phyloP scores from a whole-genome alignment of 2,888 invertebrate species.

The Seira sanloemensis region DNA sequence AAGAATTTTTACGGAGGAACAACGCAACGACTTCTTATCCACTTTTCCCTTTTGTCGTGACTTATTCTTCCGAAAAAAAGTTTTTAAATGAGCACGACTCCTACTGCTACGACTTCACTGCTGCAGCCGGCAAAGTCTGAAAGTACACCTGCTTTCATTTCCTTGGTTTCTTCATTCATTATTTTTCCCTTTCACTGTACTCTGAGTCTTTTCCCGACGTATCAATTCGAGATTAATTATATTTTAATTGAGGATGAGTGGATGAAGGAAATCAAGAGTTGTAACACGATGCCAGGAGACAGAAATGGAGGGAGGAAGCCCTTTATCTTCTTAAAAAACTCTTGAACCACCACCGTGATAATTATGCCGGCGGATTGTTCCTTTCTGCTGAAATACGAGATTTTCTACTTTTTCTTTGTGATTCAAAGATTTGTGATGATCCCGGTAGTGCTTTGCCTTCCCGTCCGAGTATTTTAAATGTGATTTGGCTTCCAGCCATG shows the following conservation, averaged over 20 bases:
- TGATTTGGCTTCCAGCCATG: constrained; percentile 53
- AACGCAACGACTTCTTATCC: constrained; percentile 12
- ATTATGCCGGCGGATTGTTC: background rate
- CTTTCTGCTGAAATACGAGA: background rate
- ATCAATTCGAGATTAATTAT: constrained; percentile 57
- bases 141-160: background rate
- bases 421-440: background rate
- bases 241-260: constrained; percentile 59
- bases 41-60: background rate
- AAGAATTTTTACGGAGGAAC: background rate
- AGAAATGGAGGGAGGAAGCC: too few species aligned
- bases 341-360: background rate
- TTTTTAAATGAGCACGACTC: background rate
- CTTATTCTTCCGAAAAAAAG: background rate
- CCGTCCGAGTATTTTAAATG: constrained; percentile 45
- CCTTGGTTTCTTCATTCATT: background rate
- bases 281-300: background rate
- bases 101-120: too few species aligned
- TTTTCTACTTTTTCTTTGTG: background rate
- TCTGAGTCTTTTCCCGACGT: constrained; percentile 16
- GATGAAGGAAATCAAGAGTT: constrained; percentile 22
- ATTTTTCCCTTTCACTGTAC: constrained; percentile 15
- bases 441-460: background rate
- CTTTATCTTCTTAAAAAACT: background rate
- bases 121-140: too few species aligned